Evolutionary conservation across 2,797 vertebrate genomes (phyloP), one percentile per base, ranked within the genome.

Genomic region (Alauda arvensis): DNA sequence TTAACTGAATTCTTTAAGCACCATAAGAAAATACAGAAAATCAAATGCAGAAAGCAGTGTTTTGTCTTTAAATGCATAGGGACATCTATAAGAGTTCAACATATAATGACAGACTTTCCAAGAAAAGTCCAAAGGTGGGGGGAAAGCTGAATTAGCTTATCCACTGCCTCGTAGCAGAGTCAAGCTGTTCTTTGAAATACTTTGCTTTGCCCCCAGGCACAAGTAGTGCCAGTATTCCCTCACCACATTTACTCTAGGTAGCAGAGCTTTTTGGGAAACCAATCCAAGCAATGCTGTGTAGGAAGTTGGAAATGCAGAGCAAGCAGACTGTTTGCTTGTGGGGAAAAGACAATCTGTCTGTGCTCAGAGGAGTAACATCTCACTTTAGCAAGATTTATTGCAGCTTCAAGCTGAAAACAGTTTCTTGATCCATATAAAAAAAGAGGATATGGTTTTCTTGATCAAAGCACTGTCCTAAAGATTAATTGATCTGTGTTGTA

Each of bases 371-470:
- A 75, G 48, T 77, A 83, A 89, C 69, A 62, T 88, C 78, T 92
- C 76, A 83, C 66, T 93, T 94, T 56, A 92, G 34, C 37, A 80
- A 91, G 77, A 94, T 91, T 86, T 92, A 94, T 92, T 77, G 59
- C 42, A 79, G 43, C 48, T 90, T 84, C 55, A 79, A 88, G 40
- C 43, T 88, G 68, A 89, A 93, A 75, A 42, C 62, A 48, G 17
- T 71, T 89, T 85, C 53, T 74, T 74, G 14, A 56, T 34, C 62
- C 25, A 34, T 55, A 29, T 25, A 15, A 11, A 19, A 23, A 31
- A 48, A 43, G 33, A 14, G 28, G 23, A 46, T 69, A 10, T 51
- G 15, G 31, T 55, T 59, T 40, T 86, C 78, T 86, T 72, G 72
- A 77, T 71, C 55, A 91, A 92, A 93, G 56, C 12, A 56, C 39